A percentile compares a stretch with the other conserved stretches of the same genome.
phyloP scores from a whole-genome alignment of 2,797 vertebrate species.

The Anniella stebbinsi region DNA sequence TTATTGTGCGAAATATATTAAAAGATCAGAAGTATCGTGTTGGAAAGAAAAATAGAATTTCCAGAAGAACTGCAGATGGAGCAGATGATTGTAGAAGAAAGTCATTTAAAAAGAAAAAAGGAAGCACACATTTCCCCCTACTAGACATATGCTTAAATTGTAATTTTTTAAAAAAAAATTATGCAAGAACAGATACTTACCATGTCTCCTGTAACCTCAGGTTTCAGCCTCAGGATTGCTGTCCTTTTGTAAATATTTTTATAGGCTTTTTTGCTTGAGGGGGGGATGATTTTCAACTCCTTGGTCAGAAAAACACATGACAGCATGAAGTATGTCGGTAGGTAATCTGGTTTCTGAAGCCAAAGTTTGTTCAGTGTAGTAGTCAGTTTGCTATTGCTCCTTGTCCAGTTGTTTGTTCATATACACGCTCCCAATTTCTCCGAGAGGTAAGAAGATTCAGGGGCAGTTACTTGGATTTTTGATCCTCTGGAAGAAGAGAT shows the following conservation, averaged over 20 bases:
- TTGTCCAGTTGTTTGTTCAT: background rate
- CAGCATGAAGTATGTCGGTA: background rate
- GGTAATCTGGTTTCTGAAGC: background rate
- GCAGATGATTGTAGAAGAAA: slow-evolving; percentile 11
- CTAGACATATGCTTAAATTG: background rate
- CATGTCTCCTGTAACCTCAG: slow-evolving; percentile 31
- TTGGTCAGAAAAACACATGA: slow-evolving; percentile 34
- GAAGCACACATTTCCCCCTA: fast-evolving
- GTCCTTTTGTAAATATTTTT: slow-evolving; percentile 3
- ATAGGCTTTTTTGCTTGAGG: background rate
- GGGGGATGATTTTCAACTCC: slow-evolving; percentile 9
- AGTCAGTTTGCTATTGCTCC: background rate
- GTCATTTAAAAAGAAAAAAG: too few species aligned
- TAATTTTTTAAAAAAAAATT: background rate
- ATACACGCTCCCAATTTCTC: background rate
- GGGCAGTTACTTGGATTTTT: background rate
- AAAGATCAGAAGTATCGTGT: background rate
- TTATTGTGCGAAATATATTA: background rate
- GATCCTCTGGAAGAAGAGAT: background rate
- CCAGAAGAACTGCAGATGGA: background rate
- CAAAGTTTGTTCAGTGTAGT: background rate
- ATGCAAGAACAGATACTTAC: slow-evolving; percentile 13
- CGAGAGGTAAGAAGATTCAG: background rate
- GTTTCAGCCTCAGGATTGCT: slow-evolving; percentile 40
- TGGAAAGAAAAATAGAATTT: slow-evolving; percentile 30